Evolutionary conservation across 2,888 invertebrate species (phyloP).

Genomic region (Ornithoptera alexandrae): DNA sequence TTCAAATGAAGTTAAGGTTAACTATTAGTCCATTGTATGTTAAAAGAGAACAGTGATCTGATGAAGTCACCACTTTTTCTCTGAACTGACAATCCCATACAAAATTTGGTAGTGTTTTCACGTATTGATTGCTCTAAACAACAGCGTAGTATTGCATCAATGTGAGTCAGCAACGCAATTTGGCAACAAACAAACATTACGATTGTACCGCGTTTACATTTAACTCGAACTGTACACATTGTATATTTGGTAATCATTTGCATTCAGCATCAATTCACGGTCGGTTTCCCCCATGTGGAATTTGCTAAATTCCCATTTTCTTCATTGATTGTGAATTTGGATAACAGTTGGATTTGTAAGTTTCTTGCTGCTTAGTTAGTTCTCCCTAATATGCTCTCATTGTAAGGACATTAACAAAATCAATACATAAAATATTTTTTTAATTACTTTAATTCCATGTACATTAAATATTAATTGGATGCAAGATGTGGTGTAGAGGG

Average conservation of each 20-base stretch:
- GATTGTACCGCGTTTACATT: slow-evolving; percentile 36
- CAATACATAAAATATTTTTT: no score
- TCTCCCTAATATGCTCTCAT: no score
- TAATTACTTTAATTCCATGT: no score
- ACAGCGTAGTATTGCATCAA: slow-evolving; percentile 1
- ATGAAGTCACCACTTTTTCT: neutral
- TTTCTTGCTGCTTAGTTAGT: no score
- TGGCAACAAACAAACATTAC: slow-evolving; percentile 24
- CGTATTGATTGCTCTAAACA: slow-evolving; percentile 1
- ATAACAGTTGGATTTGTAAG: no score
- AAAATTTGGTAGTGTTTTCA: neutral
- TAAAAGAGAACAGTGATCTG: neutral
- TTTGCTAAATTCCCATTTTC: neutral
- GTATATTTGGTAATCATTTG: slow-evolving; percentile 46
- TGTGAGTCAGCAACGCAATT: slow-evolving; percentile 22
- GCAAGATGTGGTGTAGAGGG: no score
- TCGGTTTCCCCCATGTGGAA: slow-evolving; percentile 12
- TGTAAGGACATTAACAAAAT: no score
- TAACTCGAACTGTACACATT: slow-evolving; percentile 38
- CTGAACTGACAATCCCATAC: slow-evolving; percentile 44
- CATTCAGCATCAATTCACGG: slow-evolving; percentile 41
- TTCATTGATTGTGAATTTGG: no score
- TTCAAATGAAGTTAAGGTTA: no score
- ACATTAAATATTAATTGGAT: no score
- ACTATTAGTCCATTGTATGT: no score